Evolutionary conservation across 2,113 vertebrate species (phyloP).

Genomic region (Plectropomus leopardus): DNA sequence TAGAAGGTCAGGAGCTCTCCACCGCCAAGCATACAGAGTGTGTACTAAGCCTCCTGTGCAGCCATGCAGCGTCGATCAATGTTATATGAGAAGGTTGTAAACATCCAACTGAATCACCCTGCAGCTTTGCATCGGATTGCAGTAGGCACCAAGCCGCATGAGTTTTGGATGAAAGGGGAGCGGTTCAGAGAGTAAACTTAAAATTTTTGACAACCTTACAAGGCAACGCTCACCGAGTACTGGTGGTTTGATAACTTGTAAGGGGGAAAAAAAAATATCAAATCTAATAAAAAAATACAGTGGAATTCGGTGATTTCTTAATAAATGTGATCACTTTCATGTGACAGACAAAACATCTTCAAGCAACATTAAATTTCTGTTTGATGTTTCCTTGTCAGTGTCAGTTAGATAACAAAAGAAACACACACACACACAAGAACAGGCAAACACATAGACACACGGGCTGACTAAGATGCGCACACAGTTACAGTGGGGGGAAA

Average conservation of each 20-base stretch:
- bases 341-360: slow-evolving; percentile 58
- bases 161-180: slow-evolving; percentile 45
- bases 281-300: neutral
- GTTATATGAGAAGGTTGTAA: slow-evolving; percentile 79
- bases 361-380: slow-evolving; percentile 50
- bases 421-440: slow-evolving; percentile 13
- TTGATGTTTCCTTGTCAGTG: slow-evolving; percentile 61
- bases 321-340: slow-evolving; percentile 64
- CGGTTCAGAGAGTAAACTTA: slow-evolving; percentile 28
- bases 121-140: slow-evolving; percentile 63
- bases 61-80: slow-evolving; percentile 77
- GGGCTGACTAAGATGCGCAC: slow-evolving; percentile 19
- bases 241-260: slow-evolving; percentile 35
- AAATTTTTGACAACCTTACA: slow-evolving; percentile 33
- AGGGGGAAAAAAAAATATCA: neutral
- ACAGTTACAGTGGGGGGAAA: slow-evolving; percentile 29
- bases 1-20: slow-evolving; percentile 81
- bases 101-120: slow-evolving; percentile 65
- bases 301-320: slow-evolving; percentile 31
- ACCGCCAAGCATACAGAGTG: slow-evolving; percentile 80
- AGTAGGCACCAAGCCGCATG: slow-evolving; percentile 40
- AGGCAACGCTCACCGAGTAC: slow-evolving; percentile 8
- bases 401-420: slow-evolving; percentile 54
- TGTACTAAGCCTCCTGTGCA: slow-evolving; percentile 78
- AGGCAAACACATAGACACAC: slow-evolving; percentile 8